A percentile compares a stretch with the other conserved stretches of the same genome.
These are phyloP conservation scores for Eulacestoma nigropectus DNA, from an alignment of 2,113 vertebrate species.

Conservation along the genomic window DNA sequence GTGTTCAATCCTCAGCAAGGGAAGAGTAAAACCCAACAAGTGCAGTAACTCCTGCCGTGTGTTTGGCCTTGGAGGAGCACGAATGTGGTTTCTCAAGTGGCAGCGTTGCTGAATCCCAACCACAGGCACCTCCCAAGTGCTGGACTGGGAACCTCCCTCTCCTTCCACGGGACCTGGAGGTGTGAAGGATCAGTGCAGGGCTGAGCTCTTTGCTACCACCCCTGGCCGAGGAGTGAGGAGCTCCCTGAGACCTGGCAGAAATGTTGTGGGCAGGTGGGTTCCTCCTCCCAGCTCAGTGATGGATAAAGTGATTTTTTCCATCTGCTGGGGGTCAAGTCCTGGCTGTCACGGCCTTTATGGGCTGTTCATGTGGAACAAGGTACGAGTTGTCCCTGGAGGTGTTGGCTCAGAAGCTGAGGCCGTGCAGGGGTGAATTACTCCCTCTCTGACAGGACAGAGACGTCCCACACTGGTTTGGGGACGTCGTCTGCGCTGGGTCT, in stretches of 20 bases:
- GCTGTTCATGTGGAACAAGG: not conserved
- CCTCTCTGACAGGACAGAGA: not conserved
- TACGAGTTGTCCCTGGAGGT: not conserved
- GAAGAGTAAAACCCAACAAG: not conserved
- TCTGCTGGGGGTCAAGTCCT: not conserved
- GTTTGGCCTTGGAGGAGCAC: not conserved
- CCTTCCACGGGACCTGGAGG: not conserved
- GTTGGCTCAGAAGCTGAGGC: not conserved
- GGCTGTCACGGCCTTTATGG: fast-evolving
- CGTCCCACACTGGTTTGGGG: not conserved
- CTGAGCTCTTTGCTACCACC: not conserved
- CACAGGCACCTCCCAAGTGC: not conserved
- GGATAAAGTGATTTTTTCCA: not conserved
- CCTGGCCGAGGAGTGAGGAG: not conserved
- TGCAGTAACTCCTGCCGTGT: not conserved
- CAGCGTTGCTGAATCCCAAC: not conserved
- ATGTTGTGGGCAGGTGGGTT: not conserved
- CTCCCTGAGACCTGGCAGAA: not conserved
- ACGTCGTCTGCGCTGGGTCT: not conserved
- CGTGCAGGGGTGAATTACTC: not conserved
- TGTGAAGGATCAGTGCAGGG: not conserved
- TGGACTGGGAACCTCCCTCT: not conserved
- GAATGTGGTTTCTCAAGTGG: not conserved
- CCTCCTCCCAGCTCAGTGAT: not conserved
- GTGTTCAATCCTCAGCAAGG: not conserved